A percentile compares a stretch with the other conserved stretches of the same genome.
These are phyloP conservation scores for Drosophila affinis DNA, from an alignment of 2,888 invertebrate species.

Conservation along the genomic window DNA sequence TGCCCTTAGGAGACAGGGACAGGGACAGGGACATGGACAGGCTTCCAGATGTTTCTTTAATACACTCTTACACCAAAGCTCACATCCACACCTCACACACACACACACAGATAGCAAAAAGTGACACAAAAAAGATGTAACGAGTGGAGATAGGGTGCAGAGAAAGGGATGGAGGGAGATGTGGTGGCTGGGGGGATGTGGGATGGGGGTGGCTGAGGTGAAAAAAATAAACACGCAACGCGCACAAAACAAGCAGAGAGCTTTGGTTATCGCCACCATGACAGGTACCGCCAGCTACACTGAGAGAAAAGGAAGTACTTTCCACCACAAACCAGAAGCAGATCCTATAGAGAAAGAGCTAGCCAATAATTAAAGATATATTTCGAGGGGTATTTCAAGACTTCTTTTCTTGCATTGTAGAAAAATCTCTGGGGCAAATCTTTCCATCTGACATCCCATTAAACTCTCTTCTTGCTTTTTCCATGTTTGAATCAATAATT, in stretches of 20 bases:
- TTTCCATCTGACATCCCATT: slow-evolving; percentile 26
- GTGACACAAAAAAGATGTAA: slow-evolving; percentile 47
- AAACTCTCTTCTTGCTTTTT: background rate
- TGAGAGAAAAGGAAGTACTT: background rate
- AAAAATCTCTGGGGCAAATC: background rate
- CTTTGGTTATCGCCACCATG: slow-evolving; percentile 69
- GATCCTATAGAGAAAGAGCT: too few species aligned
- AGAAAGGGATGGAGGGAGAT: background rate
- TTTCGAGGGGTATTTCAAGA: background rate
- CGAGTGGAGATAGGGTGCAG: background rate
- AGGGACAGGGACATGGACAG: slow-evolving; percentile 33
- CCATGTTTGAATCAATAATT: slow-evolving; percentile 34
- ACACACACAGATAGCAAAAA: slow-evolving; percentile 43
- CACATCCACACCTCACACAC: slow-evolving; percentile 21
- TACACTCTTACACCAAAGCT: slow-evolving; percentile 42
- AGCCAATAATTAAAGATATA: background rate
- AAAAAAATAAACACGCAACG: slow-evolving; percentile 71
- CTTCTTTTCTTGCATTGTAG: slow-evolving; percentile 15
- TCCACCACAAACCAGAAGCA: too few species aligned
- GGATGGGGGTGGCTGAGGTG: slow-evolving; percentile 28
- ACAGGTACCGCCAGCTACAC: slow-evolving; percentile 59
- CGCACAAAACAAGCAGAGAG: slow-evolving; percentile 57
- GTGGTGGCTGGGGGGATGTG: slow-evolving; percentile 23
- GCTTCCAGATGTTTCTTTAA: slow-evolving; percentile 72
- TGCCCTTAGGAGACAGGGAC: slow-evolving; percentile 31